Evolutionary conservation across 2,888 invertebrate species (phyloP), one percentile per base, ranked within the genome.

Genomic region (Pyrocoelia pectoralis): DNA sequence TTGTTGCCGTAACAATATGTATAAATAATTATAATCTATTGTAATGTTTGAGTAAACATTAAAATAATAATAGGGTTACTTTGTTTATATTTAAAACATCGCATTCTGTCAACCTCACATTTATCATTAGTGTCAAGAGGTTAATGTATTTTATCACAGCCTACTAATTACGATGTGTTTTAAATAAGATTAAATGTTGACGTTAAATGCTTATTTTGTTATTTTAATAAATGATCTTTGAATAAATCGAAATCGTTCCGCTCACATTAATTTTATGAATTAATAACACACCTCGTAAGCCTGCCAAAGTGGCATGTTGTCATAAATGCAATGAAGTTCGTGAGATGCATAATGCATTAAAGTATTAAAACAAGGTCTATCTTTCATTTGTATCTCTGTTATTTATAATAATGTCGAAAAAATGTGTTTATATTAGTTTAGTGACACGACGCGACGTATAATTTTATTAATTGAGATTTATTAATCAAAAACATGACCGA

Each of bases 221-320:
- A 33, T n/a, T 33, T 33, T n/a, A 33, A 33, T n/a, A 33, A 33
- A 24, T 6, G 6, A 24, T 24, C 24, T 24, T 33, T n/a, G 33
- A n/a, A 33, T 33, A 33, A 33, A 33, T 33, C 33, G 33, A n/a
- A 33, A 33, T 33, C 33, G 33, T n/a, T 33, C 33, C 33, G 33
- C 33, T 33, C 33, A 33, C 33, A 33, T 33, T 33, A 33, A 33
- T 33, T 33, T 33, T 33, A 33, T 33, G 33, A 33, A 33, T 33
- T 33, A 33, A 33, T 33, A 33, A 33, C 33, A 33, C 10, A 33
- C 10, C n/a, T 33, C n/a, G 33, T 33, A 33, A 33, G 33, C n/a
- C 33, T 33, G 33, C 33, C 33, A 33, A n/a, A 33, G 33, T 33
- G 33, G 33, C n/a, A 33, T 33, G 33, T n/a, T 33, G 10, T n/a